Base-by-base conservation (phyloP, 2,888 invertebrate genomes). In the Troglohyphantes excavatus region DNA sequence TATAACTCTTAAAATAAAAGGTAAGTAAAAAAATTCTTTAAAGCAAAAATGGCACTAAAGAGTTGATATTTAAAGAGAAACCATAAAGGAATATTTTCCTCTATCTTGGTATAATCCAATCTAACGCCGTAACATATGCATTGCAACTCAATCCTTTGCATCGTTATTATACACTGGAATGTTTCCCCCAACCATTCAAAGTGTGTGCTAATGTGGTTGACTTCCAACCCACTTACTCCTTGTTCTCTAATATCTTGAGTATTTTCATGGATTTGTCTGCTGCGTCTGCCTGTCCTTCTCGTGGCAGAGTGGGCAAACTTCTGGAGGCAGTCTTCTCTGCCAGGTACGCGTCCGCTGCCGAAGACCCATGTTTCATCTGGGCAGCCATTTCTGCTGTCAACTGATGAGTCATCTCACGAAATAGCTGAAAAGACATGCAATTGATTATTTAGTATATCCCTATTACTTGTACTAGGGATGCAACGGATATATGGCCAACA, bases 341-440 rank as follows among this genome's bases (percentile, higher is more conserved):
- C 0, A 63, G 19, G n/a, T 89, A 89, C 0, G 43, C 6, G 9
- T 88, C 88, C 2, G 70, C 59, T 0, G 87, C 79, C 1, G 79
- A 29, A 0, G 87, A 87, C 6, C 81, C 88, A 0, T 76, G 75
- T 23, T 89, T 89, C n/a, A 75, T 75, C 11, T 89, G 88, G 0
- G 82, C 61, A 6, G 88, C 76, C 76, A 89, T 70, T 75, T 89
- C 88, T 19, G 82, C 7, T 3, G 88, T 89, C 46, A 89, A 33
- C 5, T 89, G 88, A 19, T 89, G 88, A 13, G 82, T 68, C 88
- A 89, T 89, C 23, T 89, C 88, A 13, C 61, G 88, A 26, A 89
- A 89, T 29, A 89, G 11, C 88, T 89, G 53, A 3, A 59, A 61
- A 2, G n/a, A n/a, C n/a, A n/a, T n/a, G n/a, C n/a, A n/a, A n/a